Evolutionary conservation across 2,888 invertebrate genomes (phyloP), one percentile per base, ranked within the genome.

Genomic region (Tethea ocularis): DNA sequence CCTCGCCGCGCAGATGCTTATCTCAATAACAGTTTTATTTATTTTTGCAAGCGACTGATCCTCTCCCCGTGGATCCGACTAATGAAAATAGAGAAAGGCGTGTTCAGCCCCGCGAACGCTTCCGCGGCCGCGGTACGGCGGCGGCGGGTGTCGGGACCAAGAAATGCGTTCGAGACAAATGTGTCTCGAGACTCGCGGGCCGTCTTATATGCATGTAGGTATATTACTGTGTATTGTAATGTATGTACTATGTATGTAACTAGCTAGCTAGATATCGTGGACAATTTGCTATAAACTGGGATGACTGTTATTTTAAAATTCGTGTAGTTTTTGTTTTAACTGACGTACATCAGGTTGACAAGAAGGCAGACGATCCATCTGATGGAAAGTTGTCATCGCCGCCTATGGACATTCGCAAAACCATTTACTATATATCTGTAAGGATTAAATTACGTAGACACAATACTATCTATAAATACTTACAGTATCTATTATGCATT

Each of bases 11-110:
- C 91, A 92, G 91, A 92, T 91, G 91, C 88, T 92, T 92, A 91
- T 91, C 93, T 89, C 92, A 92, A 92, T 92, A 93, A 92, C 92
- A 92, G 90, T 92, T 92, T 93, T 93, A 92, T 92, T 92, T 93
- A 92, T 93, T 92, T 92, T 91, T 91, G 88, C 88, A 84, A 87
- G 86, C 86, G 86, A 67, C 84, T 90, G 89, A 91, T 91, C 91
- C 89, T 67, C 86, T 86, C 87, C 86, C 89, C 68, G 83, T 76
- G 88, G 90, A 86, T 84, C 80, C 77, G 78, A 80, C 84, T 89
- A 90, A 91, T 90, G 91, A 91, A 89, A 92, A 91, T 88, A 84
- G 88, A 88, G 84, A 79, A 81, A 80, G 78, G 67, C 80, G 79
- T 80, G 73, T 78, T 78, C 78, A 69, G 57, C 68, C 72, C 64